Conservation (phyloP, 2,888 invertebrate species). For the Anoplius nigerrimus region DNA sequence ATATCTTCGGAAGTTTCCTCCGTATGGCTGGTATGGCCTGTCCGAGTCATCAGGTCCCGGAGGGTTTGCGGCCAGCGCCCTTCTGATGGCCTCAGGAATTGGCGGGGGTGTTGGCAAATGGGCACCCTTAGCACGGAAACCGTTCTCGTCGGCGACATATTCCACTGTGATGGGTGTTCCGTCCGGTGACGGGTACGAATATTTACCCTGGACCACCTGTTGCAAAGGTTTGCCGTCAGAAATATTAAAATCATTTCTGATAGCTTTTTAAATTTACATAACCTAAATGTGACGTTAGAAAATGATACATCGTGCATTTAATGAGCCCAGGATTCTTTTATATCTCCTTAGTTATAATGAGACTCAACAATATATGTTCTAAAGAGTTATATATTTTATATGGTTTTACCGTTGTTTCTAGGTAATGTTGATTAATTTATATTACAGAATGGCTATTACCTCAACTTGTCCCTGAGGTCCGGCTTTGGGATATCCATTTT, state of each 20-base stretch:
- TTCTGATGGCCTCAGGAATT: constrained; percentile 83
- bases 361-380: no score
- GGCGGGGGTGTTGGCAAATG: constrained; percentile 88
- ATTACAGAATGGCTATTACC: constrained; percentile 41
- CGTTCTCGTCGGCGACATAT: constrained; percentile 87
- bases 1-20: neutral
- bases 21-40: constrained; percentile 19
- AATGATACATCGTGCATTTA: no score
- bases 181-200: constrained; percentile 85
- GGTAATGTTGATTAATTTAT: no score
- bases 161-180: constrained; percentile 83
- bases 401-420: neutral
- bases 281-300: no score
- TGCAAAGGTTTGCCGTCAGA: neutral
- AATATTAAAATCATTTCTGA: no score
- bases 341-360: no score
- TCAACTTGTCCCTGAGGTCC: constrained; percentile 45
- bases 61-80: constrained; percentile 75
- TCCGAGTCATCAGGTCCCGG: constrained; percentile 51
- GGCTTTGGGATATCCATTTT: constrained; percentile 65
- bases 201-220: constrained; percentile 86
- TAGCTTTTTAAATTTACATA: no score
- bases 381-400: no score
- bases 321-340: no score
- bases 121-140: constrained; percentile 85